Evolutionary conservation across 2,113 vertebrate species (phyloP), one percentile per base, ranked within the genome.

Genomic region (Octodon degus): DNA sequence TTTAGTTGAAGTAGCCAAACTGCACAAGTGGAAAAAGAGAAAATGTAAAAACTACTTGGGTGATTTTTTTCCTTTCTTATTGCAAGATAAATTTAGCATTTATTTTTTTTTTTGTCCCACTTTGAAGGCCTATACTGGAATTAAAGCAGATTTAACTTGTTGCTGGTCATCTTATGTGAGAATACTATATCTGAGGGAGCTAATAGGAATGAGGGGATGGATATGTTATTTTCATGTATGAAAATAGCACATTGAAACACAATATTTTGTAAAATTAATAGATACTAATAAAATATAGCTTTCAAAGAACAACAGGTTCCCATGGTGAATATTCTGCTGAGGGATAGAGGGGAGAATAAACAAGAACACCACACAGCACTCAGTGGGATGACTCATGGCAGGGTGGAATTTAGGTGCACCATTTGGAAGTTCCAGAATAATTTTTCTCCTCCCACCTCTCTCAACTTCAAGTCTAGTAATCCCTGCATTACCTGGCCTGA

Each of bases 41-140:
- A 86, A 90, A 77, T 24, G 1, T 24, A 65, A 86, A 95, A 65
- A 43, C 58, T 27, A 47, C 4, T 74, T 55, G 47, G 0, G 5
- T 79, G 30, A 2, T 1, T 53, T 70, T 89, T 17, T 47, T 50
- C 25, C 27, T 24, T 5, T 65, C 24, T 40, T 55, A 34, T 60
- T 32, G 83, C 20, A 87, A 94, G 72, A n/a, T 16, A 65, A 89
- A 86, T 63, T 60, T 88, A 32, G 5, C 30, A 60, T 65, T 84
- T 43, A 53, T 83, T 90, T 70, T n/a, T n/a, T n/a, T 91, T 96
- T 92, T 70, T 91, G 94, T 92, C 87, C 80, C 24, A 90, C 22
- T 90, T 79, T 82, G 53, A 53, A 92, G 50, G 13, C 37, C 67
- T 81, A 53, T 67, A 16, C 43, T 34, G 82, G 27, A 91, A 95